Evolutionary conservation across 2,797 vertebrate genomes (phyloP), one percentile per base, ranked within the genome.

Genomic region (Taenioides sp.): DNA sequence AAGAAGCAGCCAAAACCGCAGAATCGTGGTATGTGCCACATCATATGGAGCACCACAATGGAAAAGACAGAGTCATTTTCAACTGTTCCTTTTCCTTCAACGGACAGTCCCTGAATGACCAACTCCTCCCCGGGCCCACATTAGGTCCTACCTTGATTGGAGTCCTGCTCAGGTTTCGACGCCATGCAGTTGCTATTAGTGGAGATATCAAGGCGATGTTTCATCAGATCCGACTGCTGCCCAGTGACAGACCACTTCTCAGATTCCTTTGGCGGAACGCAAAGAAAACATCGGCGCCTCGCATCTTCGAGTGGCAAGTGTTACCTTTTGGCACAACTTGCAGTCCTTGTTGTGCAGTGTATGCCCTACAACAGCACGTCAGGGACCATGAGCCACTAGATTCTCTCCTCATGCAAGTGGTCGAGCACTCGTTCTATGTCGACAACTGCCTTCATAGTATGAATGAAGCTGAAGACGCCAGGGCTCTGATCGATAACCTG

Each of bases 11-110:
- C 5, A 5, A 28, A 50, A 47, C 49, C 1, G 1, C 55, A 14
- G 54, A 70, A 34, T 75, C 69, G 2, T 70, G 57, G 57, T 78
- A 23, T 20, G 65, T 77, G 23, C 71, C 67, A 10, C 75, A n/a
- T n/a, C n/a, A 80, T 17, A 79, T 82, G 47, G 63, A 80, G 17
- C 12, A 18, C 1, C 81, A 83, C n/a, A 78, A 80, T 2, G 20
- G 18, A 0, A 78, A 80, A 5, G 43, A 75, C 20, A 34, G 67
- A 7, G 65, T 80, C 0, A 68, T 75, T 3, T 77, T 73, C 6
- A 59, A 59, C 12, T 59, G 57, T 28, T 59, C 57, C 25, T 59
- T 59, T 25, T 59, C 57, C 14, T 59, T 14, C 25, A 27, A 59
- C 1, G 14, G 57, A 25, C 57, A 12, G 57, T 59, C 55, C n/a